A percentile compares a stretch with the other conserved stretches of the same genome.
phyloP scores from a whole-genome alignment of 2,113 vertebrate genomes.

The Datnioides undecimradiatus region DNA sequence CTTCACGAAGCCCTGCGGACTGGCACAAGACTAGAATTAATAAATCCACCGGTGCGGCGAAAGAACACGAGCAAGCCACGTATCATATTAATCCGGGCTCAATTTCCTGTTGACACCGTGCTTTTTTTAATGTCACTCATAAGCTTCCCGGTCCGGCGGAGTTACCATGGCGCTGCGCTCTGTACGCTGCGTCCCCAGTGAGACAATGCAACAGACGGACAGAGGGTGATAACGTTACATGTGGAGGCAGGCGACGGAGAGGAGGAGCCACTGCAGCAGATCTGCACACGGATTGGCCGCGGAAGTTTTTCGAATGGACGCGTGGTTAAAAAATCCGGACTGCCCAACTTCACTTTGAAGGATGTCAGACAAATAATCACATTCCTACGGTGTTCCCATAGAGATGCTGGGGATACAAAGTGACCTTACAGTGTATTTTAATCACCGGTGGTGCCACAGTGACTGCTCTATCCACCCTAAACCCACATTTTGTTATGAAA shows the following conservation, averaged over 20 bases:
- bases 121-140: conserved; percentile 4
- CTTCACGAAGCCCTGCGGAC: conserved; percentile 42
- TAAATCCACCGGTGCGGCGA: conserved; percentile 12
- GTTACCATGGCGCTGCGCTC: conserved; percentile 14
- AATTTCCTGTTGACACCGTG: conserved; percentile 37
- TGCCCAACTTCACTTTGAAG: conserved; percentile 23
- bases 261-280: conserved; percentile 70
- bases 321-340: neutral
- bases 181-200: conserved; percentile 47
- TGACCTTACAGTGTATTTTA: neutral
- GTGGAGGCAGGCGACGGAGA: conserved; percentile 61
- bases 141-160: conserved; percentile 2
- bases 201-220: conserved; percentile 71
- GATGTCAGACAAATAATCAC: conserved; percentile 14
- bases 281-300: conserved; percentile 72
- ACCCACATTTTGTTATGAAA: neutral
- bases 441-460: neutral
- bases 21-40: conserved; percentile 23
- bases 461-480: no score
- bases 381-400: conserved; percentile 33
- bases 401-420: neutral
- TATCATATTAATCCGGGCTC: conserved; percentile 9
- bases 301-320: conserved; percentile 82
- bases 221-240: conserved; percentile 63
- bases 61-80: conserved; percentile 17